Conservation (phyloP, 2,797 vertebrate species). For the Takifugu ocellatus region DNA sequence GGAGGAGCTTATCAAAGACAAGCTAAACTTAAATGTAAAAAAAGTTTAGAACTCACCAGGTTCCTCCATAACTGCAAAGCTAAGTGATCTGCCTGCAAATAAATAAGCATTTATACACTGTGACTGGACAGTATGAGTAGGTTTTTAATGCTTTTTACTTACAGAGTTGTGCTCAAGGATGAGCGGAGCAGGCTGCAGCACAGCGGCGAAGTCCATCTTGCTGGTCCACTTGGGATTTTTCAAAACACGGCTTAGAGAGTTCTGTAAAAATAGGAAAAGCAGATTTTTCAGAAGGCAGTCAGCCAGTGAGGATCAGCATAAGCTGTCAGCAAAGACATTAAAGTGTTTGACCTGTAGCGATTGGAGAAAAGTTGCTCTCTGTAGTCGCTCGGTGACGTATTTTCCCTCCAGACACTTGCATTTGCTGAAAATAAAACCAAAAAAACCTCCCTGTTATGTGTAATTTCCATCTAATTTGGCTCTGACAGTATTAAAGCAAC, state of each 20-base stretch:
- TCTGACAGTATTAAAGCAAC: slow-evolving; percentile 12
- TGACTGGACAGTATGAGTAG: too few species aligned
- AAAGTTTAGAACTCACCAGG: slow-evolving; percentile 55
- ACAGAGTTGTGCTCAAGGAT: slow-evolving; percentile 44
- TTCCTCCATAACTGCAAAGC: slow-evolving; percentile 69
- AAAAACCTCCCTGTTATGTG: background rate
- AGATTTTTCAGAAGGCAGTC: background rate
- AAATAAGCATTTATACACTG: slow-evolving; percentile 10
- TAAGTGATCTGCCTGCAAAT: slow-evolving; percentile 37
- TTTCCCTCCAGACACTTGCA: slow-evolving; percentile 50
- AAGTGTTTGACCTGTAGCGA: slow-evolving; percentile 57
- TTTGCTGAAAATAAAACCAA: slow-evolving; percentile 17
- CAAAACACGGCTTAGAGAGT: slow-evolving; percentile 54
- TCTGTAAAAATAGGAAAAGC: slow-evolving; percentile 44
- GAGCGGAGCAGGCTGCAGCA: slow-evolving; percentile 64
- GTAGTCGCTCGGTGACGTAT: slow-evolving; percentile 33
- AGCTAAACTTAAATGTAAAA: background rate
- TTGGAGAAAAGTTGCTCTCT: slow-evolving; percentile 50
- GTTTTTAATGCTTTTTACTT: slow-evolving; percentile 15
- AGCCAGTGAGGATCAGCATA: background rate
- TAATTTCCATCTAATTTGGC: background rate
- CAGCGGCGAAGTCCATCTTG: slow-evolving; percentile 56
- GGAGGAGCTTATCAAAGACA: too few species aligned
- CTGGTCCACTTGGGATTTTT: slow-evolving; percentile 47
- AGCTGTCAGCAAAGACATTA: background rate